Evolutionary conservation across 2,888 invertebrate species (phyloP).

Genomic region (Calameuta pallipes): DNA sequence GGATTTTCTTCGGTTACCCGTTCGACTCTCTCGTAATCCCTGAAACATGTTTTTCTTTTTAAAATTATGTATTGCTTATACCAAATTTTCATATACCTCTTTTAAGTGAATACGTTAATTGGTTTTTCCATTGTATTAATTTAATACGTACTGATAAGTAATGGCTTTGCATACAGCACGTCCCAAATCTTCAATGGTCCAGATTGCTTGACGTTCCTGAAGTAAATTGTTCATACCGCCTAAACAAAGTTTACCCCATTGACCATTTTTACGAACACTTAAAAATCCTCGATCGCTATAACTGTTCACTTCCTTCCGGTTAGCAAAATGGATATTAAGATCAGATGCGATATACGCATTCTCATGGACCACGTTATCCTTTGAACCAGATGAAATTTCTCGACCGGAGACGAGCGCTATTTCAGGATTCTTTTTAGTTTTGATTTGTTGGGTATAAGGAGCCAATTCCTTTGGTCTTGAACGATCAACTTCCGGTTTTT

Average conservation of each 20-base stretch:
- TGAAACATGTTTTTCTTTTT: slow-evolving; percentile 32
- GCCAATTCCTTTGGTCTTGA: slow-evolving; percentile 5
- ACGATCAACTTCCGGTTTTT: neutral
- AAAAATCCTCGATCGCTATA: slow-evolving; percentile 72
- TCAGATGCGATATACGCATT: neutral
- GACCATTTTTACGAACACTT: slow-evolving; percentile 79
- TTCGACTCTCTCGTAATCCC: slow-evolving; percentile 65
- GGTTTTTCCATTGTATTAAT: neutral
- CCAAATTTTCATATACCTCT: neutral
- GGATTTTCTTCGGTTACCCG: slow-evolving; percentile 54
- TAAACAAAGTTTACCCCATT: slow-evolving; percentile 83
- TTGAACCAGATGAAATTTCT: slow-evolving; percentile 46
- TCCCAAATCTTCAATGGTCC: slow-evolving; percentile 78
- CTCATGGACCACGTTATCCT: slow-evolving; percentile 19
- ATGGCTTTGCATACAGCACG: slow-evolving; percentile 81
- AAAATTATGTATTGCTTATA: neutral
- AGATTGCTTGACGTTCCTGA: slow-evolving; percentile 70
- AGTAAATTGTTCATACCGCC: slow-evolving; percentile 75
- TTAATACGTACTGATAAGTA: slow-evolving; percentile 76
- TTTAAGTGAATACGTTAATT: too few species aligned
- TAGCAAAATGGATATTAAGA: neutral
- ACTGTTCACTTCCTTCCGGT: slow-evolving; percentile 52
- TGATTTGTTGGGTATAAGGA: slow-evolving; percentile 12
- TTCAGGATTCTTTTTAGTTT: neutral
- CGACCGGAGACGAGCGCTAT: slow-evolving; percentile 40